These are phyloP conservation scores for Micromussa lordhowensis DNA, from an alignment of 92 coral and sea anemone genomes.

Conservation along the genomic window DNA sequence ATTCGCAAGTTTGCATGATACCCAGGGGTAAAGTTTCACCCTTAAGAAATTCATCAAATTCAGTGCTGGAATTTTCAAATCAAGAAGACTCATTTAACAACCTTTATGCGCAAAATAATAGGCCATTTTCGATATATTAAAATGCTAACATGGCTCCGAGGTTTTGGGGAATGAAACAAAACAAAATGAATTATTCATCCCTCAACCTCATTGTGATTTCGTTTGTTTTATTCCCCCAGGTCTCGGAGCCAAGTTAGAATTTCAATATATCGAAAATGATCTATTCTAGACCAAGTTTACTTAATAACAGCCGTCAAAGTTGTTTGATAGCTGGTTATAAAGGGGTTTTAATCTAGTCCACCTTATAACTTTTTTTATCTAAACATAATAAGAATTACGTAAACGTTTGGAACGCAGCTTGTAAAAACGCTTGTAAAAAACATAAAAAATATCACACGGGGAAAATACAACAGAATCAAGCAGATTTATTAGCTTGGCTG, in stretches of 20 bases:
- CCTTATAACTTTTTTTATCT: not conserved
- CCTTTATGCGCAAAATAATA: not conserved
- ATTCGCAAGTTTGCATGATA: not conserved
- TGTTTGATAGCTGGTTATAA: not conserved
- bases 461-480: not conserved
- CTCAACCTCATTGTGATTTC: no score
- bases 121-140: no score
- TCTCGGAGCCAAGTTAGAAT: no score
- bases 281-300: no score
- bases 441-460: not conserved
- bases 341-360: not conserved
- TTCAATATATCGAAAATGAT: no score
- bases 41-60: not conserved
- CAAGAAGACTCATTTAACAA: not conserved
- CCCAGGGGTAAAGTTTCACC: not conserved
- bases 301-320: not conserved
- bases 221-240: no score
- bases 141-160: no score
- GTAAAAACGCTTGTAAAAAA: no score
- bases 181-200: no score
- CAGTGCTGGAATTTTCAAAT: not conserved
- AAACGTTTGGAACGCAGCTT: no score
- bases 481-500: not conserved
- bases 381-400: no score
- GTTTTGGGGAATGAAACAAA: no score